Evolutionary conservation across 2,113 vertebrate genomes (phyloP), one percentile per base, ranked within the genome.

Genomic region (Sula dactylatra): DNA sequence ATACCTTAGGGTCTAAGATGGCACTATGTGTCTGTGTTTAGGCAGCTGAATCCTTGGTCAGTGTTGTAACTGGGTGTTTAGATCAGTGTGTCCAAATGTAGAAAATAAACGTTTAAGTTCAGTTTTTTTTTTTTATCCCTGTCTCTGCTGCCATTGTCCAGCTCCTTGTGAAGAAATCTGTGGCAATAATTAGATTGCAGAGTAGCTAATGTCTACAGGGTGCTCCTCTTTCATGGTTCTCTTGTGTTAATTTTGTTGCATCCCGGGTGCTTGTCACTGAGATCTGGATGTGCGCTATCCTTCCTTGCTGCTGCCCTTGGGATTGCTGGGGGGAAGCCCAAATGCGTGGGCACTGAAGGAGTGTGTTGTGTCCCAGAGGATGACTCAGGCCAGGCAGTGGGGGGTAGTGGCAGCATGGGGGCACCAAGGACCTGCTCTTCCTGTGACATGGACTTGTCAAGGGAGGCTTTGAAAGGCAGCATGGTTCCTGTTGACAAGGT

Each of bases 361-460:
- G 18, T 11, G 20, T 16, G 7, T 11, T 82, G 19, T 78, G 56
- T 59, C 58, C 22, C 40, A 72, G 66, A 52, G 31, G 26, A 8
- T 79, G 44, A 52, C n/a, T 89, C 42, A 13, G 21, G 27, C 27
- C 4, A 4, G 34, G 27, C 38, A 42, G 14, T 16, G 29, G 32
- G 38, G 38, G 24, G 7, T 44, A 21, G 6, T 13, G 34, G 49
- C 45, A 56, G 45, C 0, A 0, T 38, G 42, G 26, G 31, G 47
- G 12, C 49, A 49, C 54, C 5, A 0, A 8, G 29, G 34, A 8
- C 26, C 42, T 5, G 2, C 32, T 74, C 9, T 71, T 18, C 27
- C 13, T 3, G 1, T 26, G 36, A 10, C 24, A 32, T 2, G 9
- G 15, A 9, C 26, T 61, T 32, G 13, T 16, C 58, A 10, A 44